Evolutionary conservation across 2,888 invertebrate species (phyloP).

Genomic region (Amiota communis): DNA sequence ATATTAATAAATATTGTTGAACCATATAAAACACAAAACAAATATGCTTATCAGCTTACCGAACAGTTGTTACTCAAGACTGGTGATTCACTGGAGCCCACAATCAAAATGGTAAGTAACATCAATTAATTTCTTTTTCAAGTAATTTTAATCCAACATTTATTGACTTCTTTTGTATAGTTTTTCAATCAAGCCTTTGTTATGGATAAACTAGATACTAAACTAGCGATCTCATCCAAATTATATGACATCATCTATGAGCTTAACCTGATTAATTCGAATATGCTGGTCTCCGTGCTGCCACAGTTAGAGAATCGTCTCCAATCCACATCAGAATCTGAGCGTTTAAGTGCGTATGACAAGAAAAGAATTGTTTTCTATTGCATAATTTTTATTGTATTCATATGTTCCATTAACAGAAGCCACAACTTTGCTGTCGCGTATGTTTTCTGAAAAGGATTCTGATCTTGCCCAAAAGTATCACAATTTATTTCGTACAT

Average conservation of each 20-base stretch:
- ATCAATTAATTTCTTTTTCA: neutral
- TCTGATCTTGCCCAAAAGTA: constrained; percentile 91
- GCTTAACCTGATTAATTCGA: constrained; percentile 92
- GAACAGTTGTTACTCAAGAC: constrained; percentile 94
- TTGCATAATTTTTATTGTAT: neutral
- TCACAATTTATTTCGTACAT: constrained; percentile 91
- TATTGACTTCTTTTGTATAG: constrained; percentile 71
- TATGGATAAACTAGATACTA: constrained; percentile 91
- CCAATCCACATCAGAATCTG: constrained; percentile 91
- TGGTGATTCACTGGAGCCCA: constrained; percentile 92
- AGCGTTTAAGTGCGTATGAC: constrained; percentile 79
- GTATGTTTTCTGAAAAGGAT: constrained; percentile 97
- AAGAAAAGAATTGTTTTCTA: too few relatives aligned
- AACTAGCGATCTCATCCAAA: constrained; percentile 84
- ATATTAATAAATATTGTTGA: constrained; percentile 95
- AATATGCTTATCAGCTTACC: constrained; percentile 91
- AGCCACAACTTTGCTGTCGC: constrained; percentile 90
- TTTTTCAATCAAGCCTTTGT: constrained; percentile 97
- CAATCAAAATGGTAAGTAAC: constrained; percentile 92
- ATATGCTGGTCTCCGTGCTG: constrained; percentile 87
- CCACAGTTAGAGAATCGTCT: constrained; percentile 97
- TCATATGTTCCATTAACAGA: constrained; percentile 70
- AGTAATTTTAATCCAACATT: too few relatives aligned
- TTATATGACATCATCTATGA: constrained; percentile 98
- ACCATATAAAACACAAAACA: constrained; percentile 90